These are phyloP conservation scores for Siphonodentalium dalli DNA, from an alignment of 2,888 invertebrate genomes.

Conservation along the genomic window DNA sequence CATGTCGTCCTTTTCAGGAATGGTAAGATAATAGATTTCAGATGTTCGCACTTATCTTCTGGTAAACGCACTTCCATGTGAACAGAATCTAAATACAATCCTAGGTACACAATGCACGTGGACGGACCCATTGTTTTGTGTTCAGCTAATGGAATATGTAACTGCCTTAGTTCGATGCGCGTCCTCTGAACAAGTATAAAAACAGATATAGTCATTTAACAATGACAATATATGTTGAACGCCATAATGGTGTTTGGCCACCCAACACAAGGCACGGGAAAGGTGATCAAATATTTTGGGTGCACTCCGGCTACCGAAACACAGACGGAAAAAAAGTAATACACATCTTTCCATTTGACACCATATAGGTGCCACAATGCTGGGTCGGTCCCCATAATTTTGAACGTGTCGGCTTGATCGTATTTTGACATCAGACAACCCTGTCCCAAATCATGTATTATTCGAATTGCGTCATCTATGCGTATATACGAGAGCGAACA, in stretches of 20 bases:
- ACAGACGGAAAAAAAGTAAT: slow-evolving; percentile 20
- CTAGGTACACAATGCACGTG: slow-evolving; percentile 21
- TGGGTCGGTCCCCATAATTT: slow-evolving; percentile 17
- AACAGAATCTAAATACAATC: slow-evolving; percentile 26
- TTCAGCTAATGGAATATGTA: slow-evolving; percentile 21
- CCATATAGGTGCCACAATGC: slow-evolving; percentile 18
- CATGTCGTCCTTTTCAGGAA: not conserved
- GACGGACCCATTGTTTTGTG: slow-evolving; percentile 25
- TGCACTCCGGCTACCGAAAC: slow-evolving; percentile 25
- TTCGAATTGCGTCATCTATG: slow-evolving; percentile 29
- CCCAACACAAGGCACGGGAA: slow-evolving; percentile 24
- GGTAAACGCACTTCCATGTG: slow-evolving; percentile 22
- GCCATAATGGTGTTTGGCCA: slow-evolving; percentile 21
- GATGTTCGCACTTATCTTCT: slow-evolving; percentile 15
- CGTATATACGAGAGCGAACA: slow-evolving; percentile 23
- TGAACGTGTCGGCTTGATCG: slow-evolving; percentile 29
- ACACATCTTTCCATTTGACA: slow-evolving; percentile 23
- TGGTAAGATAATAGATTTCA: not conserved
- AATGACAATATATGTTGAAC: slow-evolving; percentile 22
- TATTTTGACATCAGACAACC: slow-evolving; percentile 20
- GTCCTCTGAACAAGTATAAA: slow-evolving; percentile 6
- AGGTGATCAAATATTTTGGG: slow-evolving; percentile 26
- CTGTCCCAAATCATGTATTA: slow-evolving; percentile 12
- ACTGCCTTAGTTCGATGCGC: slow-evolving; percentile 26
- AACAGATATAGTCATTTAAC: slow-evolving; percentile 25